Percentiles rank a stretch among this genome's conserved stretches.
These are phyloP conservation scores for Rhinogobius similis DNA, from an alignment of 2,113 vertebrate species.

Conservation along the genomic window DNA sequence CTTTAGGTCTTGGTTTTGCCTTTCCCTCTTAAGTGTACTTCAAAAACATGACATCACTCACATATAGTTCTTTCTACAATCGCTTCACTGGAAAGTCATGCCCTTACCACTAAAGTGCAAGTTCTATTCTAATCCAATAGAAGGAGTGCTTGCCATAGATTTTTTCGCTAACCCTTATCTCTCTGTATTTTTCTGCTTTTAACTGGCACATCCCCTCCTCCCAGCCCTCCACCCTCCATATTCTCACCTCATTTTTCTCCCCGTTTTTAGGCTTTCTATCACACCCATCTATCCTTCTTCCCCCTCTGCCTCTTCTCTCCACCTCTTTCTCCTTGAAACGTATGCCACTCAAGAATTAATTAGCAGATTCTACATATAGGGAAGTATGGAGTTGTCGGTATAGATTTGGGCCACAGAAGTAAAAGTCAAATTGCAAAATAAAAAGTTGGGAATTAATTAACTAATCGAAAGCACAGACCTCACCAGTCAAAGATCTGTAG, in stretches of 20 bases:
- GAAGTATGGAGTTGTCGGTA: not conserved
- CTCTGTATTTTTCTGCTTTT: constrained; percentile 8
- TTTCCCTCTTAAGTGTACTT: not conserved
- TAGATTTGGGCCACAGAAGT: not conserved
- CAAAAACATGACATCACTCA: constrained; percentile 1
- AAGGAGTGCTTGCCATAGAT: constrained; percentile 11
- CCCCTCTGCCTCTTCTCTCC: constrained; percentile 28
- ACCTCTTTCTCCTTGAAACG: constrained; percentile 41
- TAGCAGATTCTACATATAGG: not conserved
- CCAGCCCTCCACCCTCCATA: constrained; percentile 29
- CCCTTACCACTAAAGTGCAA: constrained; percentile 5
- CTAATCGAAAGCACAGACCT: not conserved
- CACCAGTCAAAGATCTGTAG: no score
- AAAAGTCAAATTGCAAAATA: not conserved
- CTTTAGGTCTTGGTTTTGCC: constrained; percentile 4
- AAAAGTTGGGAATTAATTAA: not conserved
- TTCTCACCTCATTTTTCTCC: constrained; percentile 53
- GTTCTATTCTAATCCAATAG: constrained; percentile 17
- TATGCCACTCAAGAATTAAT: constrained; percentile 16
- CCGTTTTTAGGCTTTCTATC: constrained; percentile 42
- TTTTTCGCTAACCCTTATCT: constrained; percentile 9
- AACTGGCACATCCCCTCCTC: constrained; percentile 9
- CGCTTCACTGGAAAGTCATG: not conserved
- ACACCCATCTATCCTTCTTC: constrained; percentile 52
- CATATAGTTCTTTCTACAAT: not conserved